Evolutionary conservation across 2,888 invertebrate species (phyloP).

Genomic region (Cataglyphis livida): DNA sequence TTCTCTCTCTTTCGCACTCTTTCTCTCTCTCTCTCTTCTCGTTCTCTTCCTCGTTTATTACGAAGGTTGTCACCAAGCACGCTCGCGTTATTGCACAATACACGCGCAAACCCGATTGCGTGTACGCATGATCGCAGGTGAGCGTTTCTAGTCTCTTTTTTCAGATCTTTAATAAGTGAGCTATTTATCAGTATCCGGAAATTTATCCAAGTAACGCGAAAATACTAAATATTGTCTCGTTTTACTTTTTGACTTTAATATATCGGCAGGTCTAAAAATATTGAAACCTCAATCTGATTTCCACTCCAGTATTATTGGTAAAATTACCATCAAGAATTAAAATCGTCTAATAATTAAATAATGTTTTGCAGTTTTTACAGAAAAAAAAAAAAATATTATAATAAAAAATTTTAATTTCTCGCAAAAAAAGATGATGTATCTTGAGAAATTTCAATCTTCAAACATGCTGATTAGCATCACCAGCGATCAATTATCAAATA

Average conservation of each 20-base stretch:
- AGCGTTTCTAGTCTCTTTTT: neutral
- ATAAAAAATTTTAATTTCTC: neutral
- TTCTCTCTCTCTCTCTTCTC: neutral
- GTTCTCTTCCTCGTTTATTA: conserved; percentile 14
- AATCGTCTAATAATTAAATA: neutral
- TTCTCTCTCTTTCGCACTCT: neutral
- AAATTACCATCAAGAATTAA: neutral
- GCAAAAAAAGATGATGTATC: neutral
- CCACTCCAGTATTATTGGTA: neutral
- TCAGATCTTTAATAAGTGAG: neutral
- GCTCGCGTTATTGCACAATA: conserved; percentile 49
- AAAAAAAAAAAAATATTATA: neutral
- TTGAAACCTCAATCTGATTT: neutral
- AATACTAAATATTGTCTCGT: neutral
- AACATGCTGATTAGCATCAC: neutral
- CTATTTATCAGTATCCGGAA: neutral
- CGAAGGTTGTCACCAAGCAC: conserved; percentile 33
- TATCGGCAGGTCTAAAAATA: neutral
- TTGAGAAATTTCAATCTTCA: neutral
- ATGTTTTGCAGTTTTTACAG: neutral
- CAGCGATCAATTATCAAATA: neutral
- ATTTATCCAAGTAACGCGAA: neutral
- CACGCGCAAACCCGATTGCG: neutral
- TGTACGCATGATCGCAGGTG: conserved; percentile 7
- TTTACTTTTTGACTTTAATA: neutral